These are phyloP conservation scores for Remorina albescens DNA, from an alignment of 2,797 vertebrate species.

Conservation along the genomic window DNA sequence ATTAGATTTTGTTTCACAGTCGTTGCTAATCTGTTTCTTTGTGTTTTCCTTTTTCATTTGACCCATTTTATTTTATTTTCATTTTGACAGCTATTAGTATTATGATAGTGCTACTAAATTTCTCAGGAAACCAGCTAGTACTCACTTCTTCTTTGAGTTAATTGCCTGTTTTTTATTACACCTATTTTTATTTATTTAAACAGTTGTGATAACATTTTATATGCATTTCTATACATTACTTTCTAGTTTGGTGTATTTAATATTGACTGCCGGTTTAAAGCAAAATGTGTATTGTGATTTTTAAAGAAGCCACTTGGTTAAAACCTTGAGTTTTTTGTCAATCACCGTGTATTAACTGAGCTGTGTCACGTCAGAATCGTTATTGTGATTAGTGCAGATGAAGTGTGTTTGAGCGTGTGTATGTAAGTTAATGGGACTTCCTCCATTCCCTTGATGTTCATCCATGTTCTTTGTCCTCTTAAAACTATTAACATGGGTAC, in stretches of 20 bases:
- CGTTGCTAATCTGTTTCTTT: slow-evolving; percentile 13
- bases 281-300: slow-evolving; percentile 49
- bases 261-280: slow-evolving; percentile 65
- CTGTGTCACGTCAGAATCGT: slow-evolving; percentile 20
- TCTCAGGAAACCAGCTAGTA: slow-evolving; percentile 82
- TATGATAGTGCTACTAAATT: slow-evolving; percentile 60
- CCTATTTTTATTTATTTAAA: slow-evolving; percentile 69
- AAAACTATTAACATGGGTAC: slow-evolving; percentile 39
- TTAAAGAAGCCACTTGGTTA: slow-evolving; percentile 58
- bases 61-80: slow-evolving; percentile 22
- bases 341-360: slow-evolving; percentile 33
- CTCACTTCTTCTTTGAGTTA: slow-evolving; percentile 61
- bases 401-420: slow-evolving; percentile 28
- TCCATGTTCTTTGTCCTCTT: slow-evolving; percentile 20
- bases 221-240: slow-evolving; percentile 64
- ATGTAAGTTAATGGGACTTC: slow-evolving; percentile 19
- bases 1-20: slow-evolving; percentile 17
- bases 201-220: slow-evolving; percentile 69
- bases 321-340: slow-evolving; percentile 45
- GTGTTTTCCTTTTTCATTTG: slow-evolving; percentile 10
- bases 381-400: slow-evolving; percentile 25
- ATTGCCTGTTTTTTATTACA: slow-evolving; percentile 58
- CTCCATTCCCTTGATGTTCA: slow-evolving; percentile 1
- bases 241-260: slow-evolving; percentile 67
- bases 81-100: slow-evolving; percentile 60